These are phyloP conservation scores for Drosophila athabasca DNA, from an alignment of 1,140 invertebrate species.

Conservation along the genomic window DNA sequence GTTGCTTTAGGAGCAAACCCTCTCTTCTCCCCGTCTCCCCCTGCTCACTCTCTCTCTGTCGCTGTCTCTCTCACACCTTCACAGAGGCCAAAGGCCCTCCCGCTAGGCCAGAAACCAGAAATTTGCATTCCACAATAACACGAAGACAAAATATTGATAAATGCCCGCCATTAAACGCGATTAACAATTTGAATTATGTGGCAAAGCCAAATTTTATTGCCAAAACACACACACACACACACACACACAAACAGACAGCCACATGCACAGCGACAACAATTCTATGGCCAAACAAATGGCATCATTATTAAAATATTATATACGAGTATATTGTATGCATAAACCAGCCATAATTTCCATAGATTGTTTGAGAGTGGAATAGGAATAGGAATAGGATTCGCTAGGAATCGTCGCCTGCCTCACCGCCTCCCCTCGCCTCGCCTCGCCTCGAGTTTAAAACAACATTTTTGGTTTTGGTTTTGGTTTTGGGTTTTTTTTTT, in stretches of 20 bases:
- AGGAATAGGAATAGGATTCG: not conserved
- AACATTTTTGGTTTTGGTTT: constrained; percentile 52
- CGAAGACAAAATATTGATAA: constrained; percentile 73
- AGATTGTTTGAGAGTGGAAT: constrained; percentile 38
- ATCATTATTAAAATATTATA: constrained; percentile 77
- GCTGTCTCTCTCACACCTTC: not conserved
- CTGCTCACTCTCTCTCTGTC: not conserved
- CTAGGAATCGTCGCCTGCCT: too few species aligned
- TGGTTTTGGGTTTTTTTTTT: not conserved
- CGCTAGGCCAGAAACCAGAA: not conserved
- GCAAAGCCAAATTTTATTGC: constrained; percentile 82
- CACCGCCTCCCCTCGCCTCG: too few species aligned
- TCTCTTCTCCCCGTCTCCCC: not conserved
- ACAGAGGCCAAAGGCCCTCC: not conserved
- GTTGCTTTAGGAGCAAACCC: constrained; percentile 30
- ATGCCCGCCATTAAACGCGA: constrained; percentile 81
- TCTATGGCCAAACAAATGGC: constrained; percentile 79
- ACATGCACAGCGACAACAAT: constrained; percentile 36
- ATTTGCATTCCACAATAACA: constrained; percentile 58
- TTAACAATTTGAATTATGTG: constrained; percentile 82
- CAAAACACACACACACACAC: constrained; percentile 43
- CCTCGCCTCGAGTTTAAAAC: constrained; percentile 40
- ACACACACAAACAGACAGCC: not conserved
- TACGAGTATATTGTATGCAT: constrained; percentile 25
- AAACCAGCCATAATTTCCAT: constrained; percentile 63